Conservation (phyloP, 2,797 vertebrate species). For the Chiloscyllium punctatum region DNA sequence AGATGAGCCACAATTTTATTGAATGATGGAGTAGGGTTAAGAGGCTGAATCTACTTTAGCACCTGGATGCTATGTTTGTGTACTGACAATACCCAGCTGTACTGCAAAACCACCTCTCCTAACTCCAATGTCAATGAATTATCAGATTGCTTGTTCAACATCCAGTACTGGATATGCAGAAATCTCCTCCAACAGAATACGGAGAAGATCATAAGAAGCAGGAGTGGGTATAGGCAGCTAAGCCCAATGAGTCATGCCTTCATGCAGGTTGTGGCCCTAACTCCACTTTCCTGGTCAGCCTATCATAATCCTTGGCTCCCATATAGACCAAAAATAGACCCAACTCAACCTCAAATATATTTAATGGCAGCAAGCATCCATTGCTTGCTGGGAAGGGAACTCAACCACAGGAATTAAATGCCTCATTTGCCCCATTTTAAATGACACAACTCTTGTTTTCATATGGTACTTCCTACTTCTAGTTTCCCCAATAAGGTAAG, state of each 20-base stretch:
- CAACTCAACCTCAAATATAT: background rate
- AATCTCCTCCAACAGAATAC: background rate
- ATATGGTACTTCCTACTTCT: background rate
- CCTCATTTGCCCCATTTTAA: background rate
- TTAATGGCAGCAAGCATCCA: background rate
- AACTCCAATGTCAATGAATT: background rate
- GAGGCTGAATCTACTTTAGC: too few relatives aligned
- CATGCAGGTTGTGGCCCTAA: background rate
- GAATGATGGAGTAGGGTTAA: too few relatives aligned
- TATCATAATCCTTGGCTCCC: too few relatives aligned
- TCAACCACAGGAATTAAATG: background rate
- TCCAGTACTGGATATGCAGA: background rate
- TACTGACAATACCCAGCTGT: background rate
- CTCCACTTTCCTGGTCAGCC: too few relatives aligned
- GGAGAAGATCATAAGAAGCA: background rate
- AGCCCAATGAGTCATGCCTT: background rate
- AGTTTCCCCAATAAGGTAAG: background rate
- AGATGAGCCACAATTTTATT: too few relatives aligned
- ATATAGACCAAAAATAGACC: background rate
- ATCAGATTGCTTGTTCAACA: background rate
- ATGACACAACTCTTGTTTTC: background rate
- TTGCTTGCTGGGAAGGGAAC: background rate
- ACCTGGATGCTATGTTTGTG: too few relatives aligned
- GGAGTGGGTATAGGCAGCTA: background rate
- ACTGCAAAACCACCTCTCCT: background rate